Percentiles rank a stretch among this genome's conserved stretches.
These are phyloP conservation scores for Platalea minor DNA, from an alignment of 2,797 vertebrate species.

Conservation along the genomic window DNA sequence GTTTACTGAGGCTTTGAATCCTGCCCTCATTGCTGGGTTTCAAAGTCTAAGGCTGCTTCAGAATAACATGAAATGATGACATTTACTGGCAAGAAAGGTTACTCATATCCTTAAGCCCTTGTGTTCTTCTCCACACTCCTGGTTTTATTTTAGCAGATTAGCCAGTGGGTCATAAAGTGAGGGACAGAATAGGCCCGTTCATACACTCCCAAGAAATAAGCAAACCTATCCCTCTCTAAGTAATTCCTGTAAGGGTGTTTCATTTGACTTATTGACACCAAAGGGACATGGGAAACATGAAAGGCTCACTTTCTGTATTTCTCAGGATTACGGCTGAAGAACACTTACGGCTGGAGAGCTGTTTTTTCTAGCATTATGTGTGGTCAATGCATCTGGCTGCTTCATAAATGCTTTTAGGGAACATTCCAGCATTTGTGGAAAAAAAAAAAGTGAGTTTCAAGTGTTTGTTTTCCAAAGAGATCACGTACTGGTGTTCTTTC, in stretches of 20 bases:
- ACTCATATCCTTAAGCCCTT: not conserved
- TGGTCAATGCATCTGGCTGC: not conserved
- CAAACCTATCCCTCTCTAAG: not conserved
- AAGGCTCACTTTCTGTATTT: not conserved
- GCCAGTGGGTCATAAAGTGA: not conserved
- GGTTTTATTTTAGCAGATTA: not conserved
- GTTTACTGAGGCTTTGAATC: not conserved
- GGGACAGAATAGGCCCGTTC: not conserved
- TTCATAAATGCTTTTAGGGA: not conserved
- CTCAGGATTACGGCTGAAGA: not conserved
- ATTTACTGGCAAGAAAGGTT: not conserved
- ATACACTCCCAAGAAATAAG: not conserved
- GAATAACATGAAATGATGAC: not conserved
- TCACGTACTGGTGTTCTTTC: not conserved
- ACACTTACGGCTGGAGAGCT: not conserved
- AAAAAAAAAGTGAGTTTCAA: not conserved
- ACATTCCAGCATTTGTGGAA: not conserved
- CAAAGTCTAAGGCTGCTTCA: not conserved
- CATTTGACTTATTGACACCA: not conserved
- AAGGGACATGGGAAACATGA: not conserved
- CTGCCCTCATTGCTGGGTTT: not conserved
- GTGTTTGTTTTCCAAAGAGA: constrained; percentile 11
- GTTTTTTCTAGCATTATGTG: not conserved
- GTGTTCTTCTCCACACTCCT: not conserved
- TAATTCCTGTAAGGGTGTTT: not conserved